Evolutionary conservation across 92 coral and sea anemone genomes (phyloP).

Genomic region (Anthopleura xanthogrammica): DNA sequence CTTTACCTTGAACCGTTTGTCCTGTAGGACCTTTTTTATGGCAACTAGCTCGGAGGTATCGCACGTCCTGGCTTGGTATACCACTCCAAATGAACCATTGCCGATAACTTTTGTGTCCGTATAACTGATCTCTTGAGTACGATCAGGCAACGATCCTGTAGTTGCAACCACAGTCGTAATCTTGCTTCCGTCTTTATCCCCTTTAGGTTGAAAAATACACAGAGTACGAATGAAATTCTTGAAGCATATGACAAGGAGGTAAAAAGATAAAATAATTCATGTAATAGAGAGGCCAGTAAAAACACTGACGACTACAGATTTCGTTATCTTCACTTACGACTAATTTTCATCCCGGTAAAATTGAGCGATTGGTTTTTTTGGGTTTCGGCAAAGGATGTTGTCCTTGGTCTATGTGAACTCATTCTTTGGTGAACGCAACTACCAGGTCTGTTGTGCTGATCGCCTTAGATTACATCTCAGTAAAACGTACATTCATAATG

Average conservation of each 20-base stretch:
- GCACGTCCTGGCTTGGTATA: slow-evolving; percentile 97
- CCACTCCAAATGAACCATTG: slow-evolving; percentile 99
- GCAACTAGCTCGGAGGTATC: slow-evolving; percentile 95
- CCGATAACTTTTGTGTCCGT: slow-evolving; percentile 99
- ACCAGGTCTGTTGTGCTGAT: slow-evolving; percentile 43
- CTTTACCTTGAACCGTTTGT: slow-evolving; percentile 95
- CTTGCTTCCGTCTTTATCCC: slow-evolving; percentile 99
- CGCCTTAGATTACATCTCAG: slow-evolving; percentile 57
- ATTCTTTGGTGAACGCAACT: slow-evolving; percentile 58
- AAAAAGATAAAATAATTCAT: background rate
- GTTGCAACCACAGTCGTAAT: slow-evolving; percentile 99
- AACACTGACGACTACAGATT: slow-evolving; percentile 44
- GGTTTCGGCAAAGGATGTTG: slow-evolving; percentile 98
- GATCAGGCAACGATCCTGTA: slow-evolving; percentile 97
- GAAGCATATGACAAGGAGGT: background rate
- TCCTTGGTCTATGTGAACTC: slow-evolving; percentile 99
- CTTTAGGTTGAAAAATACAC: slow-evolving; percentile 51
- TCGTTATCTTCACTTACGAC: slow-evolving; percentile 83
- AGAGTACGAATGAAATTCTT: slow-evolving; percentile 11
- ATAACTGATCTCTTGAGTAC: slow-evolving; percentile 99
- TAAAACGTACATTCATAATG: slow-evolving; percentile 61
- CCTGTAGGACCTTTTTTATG: slow-evolving; percentile 96
- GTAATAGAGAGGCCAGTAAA: slow-evolving; percentile 3
- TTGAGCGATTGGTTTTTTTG: slow-evolving; percentile 85
- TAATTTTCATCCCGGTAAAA: slow-evolving; percentile 97